Evolutionary conservation across 2,888 invertebrate genomes (phyloP), one percentile per base, ranked within the genome.

Genomic region (Stenotaenia linearis): DNA sequence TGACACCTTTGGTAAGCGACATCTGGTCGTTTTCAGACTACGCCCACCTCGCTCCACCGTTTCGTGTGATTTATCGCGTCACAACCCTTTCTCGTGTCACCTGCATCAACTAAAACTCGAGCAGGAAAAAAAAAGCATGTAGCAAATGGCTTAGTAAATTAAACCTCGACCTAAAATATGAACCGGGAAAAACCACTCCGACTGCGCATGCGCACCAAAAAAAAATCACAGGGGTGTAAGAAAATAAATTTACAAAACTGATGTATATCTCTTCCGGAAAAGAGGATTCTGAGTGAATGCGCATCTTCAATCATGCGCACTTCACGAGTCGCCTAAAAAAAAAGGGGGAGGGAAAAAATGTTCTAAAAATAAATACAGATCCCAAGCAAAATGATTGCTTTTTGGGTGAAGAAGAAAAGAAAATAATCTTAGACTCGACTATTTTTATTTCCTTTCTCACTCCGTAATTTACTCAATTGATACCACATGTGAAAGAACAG

Each of bases 1-100:
- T 61, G 61, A 61, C 61, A 61, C 61, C 61, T 61, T 61, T 61
- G 61, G 61, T 61, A 61, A 61, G 61, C 61, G 61, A 61, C 61
- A 61, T 61, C 61, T 61, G 61, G 25, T 61, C 61, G 61, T 61
- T 61, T 61, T 28, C 61, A 25, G 61, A 61, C 61, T 61, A 61
- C 61, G 61, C 61, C 61, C 61, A 61, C 61, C 61, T 61, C 61
- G 28, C 61, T 61, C 61, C 61, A 61, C 61, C 61, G 61, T 61
- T 61, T 61, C 25, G 23, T 28, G 15, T 61, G 61, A 61, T 61
- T 61, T 61, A 61, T 61, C 61, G 61, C 61, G 61, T 61, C 23
- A 25, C 61, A 61, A 61, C 61, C 61, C 61, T 61, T 61, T 61
- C 61, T 25, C 61, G 15, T 25, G 61, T 61, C 61, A 61, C 61